phyloP scores from a whole-genome alignment of 2,888 invertebrate genomes.

The Ectemnius continuus region DNA sequence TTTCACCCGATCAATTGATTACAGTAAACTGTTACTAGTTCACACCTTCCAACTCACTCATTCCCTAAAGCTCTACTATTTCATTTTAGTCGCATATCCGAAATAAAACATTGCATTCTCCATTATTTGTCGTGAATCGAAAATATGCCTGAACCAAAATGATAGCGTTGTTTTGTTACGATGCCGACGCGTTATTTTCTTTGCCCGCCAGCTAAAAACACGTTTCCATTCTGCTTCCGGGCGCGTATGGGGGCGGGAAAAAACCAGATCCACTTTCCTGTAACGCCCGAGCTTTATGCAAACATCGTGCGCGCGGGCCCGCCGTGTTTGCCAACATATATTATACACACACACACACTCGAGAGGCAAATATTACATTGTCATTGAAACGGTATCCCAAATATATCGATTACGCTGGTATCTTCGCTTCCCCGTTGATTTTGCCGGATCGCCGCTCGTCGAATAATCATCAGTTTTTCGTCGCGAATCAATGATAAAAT shows the following conservation, averaged over 20 bases:
- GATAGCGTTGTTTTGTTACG: conserved; percentile 9
- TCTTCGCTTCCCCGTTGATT: background rate
- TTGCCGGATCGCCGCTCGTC: background rate
- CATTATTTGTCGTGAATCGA: background rate
- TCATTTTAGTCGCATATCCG: no score
- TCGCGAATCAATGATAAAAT: background rate
- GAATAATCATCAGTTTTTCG: conserved; percentile 14
- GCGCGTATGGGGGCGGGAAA: no score
- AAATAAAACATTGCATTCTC: no score
- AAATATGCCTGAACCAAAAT: background rate
- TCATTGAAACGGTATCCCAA: conserved; percentile 11
- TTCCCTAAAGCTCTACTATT: no score
- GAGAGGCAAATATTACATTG: background rate
- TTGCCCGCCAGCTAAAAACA: background rate
- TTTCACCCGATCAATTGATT: no score
- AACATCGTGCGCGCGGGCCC: no score
- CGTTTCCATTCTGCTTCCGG: background rate
- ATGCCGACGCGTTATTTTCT: background rate
- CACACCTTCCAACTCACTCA: no score
- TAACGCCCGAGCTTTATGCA: no score
- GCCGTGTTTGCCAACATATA: conserved; percentile 2
- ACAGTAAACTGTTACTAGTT: no score
- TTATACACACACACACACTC: background rate
- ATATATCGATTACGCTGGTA: conserved; percentile 16
- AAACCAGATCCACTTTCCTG: background rate